phyloP scores from a whole-genome alignment of 2,888 invertebrate species.

The Eupithecia insigniata region DNA sequence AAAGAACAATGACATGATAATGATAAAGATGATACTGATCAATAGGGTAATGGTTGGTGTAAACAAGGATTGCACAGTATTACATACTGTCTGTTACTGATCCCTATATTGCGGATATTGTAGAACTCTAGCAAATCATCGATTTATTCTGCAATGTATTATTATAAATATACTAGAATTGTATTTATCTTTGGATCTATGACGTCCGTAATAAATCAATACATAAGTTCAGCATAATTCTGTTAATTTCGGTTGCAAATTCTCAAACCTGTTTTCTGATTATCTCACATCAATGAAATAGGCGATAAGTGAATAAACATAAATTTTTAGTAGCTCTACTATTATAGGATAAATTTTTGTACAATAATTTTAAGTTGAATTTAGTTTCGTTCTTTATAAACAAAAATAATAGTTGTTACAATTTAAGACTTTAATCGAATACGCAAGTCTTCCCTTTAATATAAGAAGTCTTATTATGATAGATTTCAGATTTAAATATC shows the following conservation, averaged over 20 bases:
- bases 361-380: background rate
- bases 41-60: too few relatives aligned
- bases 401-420: background rate
- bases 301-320: conserved; percentile 14
- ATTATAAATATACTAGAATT: background rate
- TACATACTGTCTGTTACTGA: background rate
- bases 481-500: too few relatives aligned
- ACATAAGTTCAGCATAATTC: background rate
- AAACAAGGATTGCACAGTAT: background rate
- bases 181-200: background rate
- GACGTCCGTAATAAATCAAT: conserved; percentile 1
- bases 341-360: background rate
- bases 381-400: background rate
- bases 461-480: background rate
- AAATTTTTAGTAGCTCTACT: background rate
- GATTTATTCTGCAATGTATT: background rate
- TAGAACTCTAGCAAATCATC: background rate
- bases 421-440: background rate
- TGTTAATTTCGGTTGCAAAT: conserved; percentile 47
- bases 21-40: too few relatives aligned
- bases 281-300: conserved; percentile 54
- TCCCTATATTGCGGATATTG: background rate
- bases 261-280: conserved; percentile 56
- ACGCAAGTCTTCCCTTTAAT: background rate
- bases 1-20: background rate